A percentile compares a stretch with the other conserved stretches of the same genome.
Conservation (phyloP, 2,797 vertebrate species). For the Lindbergichthys nudifrons region DNA sequence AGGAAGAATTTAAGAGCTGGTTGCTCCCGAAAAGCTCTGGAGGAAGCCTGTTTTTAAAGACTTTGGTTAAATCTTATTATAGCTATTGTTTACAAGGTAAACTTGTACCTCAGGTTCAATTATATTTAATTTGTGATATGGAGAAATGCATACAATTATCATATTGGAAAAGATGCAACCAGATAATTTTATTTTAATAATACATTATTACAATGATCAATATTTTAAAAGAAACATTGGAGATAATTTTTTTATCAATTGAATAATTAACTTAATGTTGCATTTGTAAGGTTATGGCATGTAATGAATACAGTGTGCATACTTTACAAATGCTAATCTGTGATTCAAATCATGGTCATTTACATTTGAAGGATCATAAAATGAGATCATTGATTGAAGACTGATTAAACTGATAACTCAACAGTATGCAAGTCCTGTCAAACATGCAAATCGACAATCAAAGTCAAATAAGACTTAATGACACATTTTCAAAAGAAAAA, state of each 20-base stretch:
- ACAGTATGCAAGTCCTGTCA: neutral
- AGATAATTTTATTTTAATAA: neutral
- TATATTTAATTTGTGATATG: neutral
- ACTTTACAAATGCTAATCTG: neutral
- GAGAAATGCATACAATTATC: neutral
- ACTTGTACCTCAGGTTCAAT: too few relatives aligned
- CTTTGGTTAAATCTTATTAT: too few relatives aligned
- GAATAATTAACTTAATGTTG: neutral
- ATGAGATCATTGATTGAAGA: conserved; percentile 15
- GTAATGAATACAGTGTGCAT: neutral
- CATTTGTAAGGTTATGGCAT: neutral
- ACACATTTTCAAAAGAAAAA: conserved; percentile 75
- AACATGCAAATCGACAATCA: neutral
- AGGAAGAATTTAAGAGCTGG: neutral
- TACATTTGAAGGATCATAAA: neutral
- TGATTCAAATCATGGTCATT: neutral
- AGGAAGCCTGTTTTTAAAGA: too few relatives aligned
- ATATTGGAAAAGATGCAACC: neutral
- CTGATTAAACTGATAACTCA: neutral
- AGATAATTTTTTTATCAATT: neutral
- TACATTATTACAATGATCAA: neutral
- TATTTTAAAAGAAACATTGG: neutral
- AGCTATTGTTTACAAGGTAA: too few relatives aligned
- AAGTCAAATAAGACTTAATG: conserved; percentile 38
- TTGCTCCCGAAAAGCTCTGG: neutral